A percentile compares a stretch with the other conserved stretches of the same genome.
Evolutionary conservation across 2,888 invertebrate genomes (phyloP).

Genomic region (Noctua fimbriata): DNA sequence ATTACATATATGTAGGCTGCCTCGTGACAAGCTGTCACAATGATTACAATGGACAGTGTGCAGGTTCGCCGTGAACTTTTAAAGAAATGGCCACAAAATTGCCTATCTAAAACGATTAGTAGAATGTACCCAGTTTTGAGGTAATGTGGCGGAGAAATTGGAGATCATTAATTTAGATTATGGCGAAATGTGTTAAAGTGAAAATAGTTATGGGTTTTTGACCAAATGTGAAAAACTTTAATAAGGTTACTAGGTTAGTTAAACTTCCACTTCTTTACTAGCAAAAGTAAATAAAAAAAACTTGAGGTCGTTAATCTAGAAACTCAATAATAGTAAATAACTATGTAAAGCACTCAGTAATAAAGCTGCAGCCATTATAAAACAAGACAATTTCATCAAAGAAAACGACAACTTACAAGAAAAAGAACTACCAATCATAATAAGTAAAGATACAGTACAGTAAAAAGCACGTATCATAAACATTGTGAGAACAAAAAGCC

Average conservation of each 20-base stretch:
- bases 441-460: slow-evolving; percentile 48
- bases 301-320: neutral
- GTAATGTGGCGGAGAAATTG: slow-evolving; percentile 27
- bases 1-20: slow-evolving; percentile 83
- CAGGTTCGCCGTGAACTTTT: slow-evolving; percentile 48
- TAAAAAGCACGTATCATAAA: slow-evolving; percentile 62
- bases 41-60: slow-evolving; percentile 55
- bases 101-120: slow-evolving; percentile 42
- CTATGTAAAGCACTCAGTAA: neutral
- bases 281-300: neutral
- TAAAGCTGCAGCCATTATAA: slow-evolving; percentile 19
- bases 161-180: slow-evolving; percentile 22
- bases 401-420: slow-evolving; percentile 28
- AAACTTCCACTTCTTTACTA: neutral
- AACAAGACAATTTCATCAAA: slow-evolving; percentile 32
- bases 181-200: slow-evolving; percentile 12
- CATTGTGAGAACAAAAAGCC: slow-evolving; percentile 67
- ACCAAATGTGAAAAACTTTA: slow-evolving; percentile 8
- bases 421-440: slow-evolving; percentile 47
- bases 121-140: slow-evolving; percentile 31
- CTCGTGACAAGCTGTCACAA: slow-evolving; percentile 77
- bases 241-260: neutral
- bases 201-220: slow-evolving; percentile 17
- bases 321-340: neutral
- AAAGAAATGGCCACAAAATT: slow-evolving; percentile 61